A percentile compares a stretch with the other conserved stretches of the same genome.
Evolutionary conservation across 2,797 vertebrate genomes (phyloP).

Genomic region (Sebastes hubbsi): DNA sequence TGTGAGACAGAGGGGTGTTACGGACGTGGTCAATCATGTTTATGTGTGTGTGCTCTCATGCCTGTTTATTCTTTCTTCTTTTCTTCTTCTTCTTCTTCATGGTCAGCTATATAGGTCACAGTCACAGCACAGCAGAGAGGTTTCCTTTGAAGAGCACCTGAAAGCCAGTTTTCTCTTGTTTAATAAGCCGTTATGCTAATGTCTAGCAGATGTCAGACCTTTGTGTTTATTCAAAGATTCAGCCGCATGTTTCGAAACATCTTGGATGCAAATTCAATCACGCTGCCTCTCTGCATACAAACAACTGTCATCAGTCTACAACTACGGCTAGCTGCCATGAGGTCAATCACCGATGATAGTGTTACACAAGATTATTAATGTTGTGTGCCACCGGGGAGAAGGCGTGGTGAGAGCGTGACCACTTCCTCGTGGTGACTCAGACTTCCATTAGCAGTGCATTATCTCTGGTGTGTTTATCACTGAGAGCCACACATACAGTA

Average conservation of each 20-base stretch:
- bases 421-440: conserved; percentile 12
- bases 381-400: neutral
- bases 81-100: neutral
- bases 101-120: conserved; percentile 11
- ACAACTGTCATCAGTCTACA: neutral
- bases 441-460: conserved; percentile 5
- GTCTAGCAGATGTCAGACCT: conserved; percentile 31
- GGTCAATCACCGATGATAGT: neutral
- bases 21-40: neutral
- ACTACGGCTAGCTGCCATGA: neutral
- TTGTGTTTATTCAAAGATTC: neutral
- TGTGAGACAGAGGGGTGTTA: neutral
- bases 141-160: conserved; percentile 4
- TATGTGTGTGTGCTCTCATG: neutral
- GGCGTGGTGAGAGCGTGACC: neutral
- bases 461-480: conserved; percentile 15
- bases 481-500: neutral
- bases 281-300: neutral
- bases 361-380: neutral
- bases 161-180: neutral
- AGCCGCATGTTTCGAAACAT: neutral
- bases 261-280: neutral
- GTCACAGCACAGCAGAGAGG: neutral
- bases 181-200: conserved; percentile 22
- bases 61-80: neutral